Evolutionary conservation across 2,113 vertebrate species (phyloP), one percentile per base, ranked within the genome.

Genomic region (Etheostoma cragini): DNA sequence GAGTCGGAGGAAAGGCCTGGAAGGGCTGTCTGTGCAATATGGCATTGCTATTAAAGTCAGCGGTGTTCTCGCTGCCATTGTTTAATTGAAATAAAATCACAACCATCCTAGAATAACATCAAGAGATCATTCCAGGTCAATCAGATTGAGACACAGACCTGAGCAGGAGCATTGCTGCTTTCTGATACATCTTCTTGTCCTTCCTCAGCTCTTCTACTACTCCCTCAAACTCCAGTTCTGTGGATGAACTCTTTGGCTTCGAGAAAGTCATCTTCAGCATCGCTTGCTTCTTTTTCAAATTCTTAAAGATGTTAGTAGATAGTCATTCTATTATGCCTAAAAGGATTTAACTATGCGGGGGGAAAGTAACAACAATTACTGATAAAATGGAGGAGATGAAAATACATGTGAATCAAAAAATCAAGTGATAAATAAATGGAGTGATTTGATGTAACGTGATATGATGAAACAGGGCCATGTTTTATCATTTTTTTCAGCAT

Each of bases 1-100:
- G 82, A 76, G 87, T 95, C 87, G 93, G 94, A 3, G 95, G 94
- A 70, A 95, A 92, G 72, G 91, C 84, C 75, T 92, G 93, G 92
- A 96, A 95, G 33, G 96, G 95, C 85, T 97, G 97, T 87, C 97
- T 98, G 93, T 66, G 82, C 13, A 7, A 77, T 67, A 87, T 3
- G 45, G 21, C 1, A n/a, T 42, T 46, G 54, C n/a, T 71, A 0
- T 84, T 84, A 70, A 69, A 45, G 54, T 78, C 70, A 71, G 33
- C 17, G 65, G n/a, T 35, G 33, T 26, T 50, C 42, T 73, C 3
- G 8, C 1, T 7, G 19, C 19, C 0, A 56, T 61, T 49, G 2
- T 46, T 26, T 42, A 14, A 24, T 8, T 5, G 21, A 6, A 6
- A 49, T 15, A 22, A 53, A 72, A 50, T 58, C 52, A 33, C 38